Percentiles rank a stretch among this genome's conserved stretches.
Conservation (phyloP, 2,113 vertebrate genomes). For the Ginglymostoma cirratum region DNA sequence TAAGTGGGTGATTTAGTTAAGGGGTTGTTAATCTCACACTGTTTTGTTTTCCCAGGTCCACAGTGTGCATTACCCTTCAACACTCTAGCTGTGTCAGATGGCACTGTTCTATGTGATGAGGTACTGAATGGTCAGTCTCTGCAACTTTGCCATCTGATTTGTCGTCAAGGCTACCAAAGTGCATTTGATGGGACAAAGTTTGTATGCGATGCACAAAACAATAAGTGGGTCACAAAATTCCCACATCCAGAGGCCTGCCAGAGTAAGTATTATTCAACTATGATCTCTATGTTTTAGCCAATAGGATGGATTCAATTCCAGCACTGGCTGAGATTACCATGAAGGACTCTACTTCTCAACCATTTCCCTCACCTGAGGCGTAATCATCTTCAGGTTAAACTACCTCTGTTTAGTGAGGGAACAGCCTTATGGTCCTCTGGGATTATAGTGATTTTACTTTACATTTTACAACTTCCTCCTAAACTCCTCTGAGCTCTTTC, state of each 20-base stretch:
- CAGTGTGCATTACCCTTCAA: conserved; percentile 56
- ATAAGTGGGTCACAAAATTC: conserved; percentile 51
- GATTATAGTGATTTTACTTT: too few relatives aligned
- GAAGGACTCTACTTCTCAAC: too few relatives aligned
- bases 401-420: too few relatives aligned
- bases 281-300: too few relatives aligned
- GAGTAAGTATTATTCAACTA: conserved; percentile 54
- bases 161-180: conserved; percentile 63
- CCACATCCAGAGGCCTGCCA: conserved; percentile 65
- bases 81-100: conserved; percentile 49
- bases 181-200: conserved; percentile 46
- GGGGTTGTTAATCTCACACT: neutral
- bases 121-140: conserved; percentile 31
- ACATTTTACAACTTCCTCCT: neutral
- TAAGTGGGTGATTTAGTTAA: neutral
- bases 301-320: too few relatives aligned
- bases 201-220: conserved; percentile 52
- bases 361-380: too few relatives aligned
- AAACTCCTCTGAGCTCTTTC: neutral
- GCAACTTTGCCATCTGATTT: conserved; percentile 62
- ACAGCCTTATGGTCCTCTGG: too few relatives aligned
- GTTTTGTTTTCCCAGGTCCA: conserved; percentile 52
- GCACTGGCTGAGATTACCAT: too few relatives aligned
- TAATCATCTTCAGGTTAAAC: too few relatives aligned
- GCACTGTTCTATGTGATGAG: conserved; percentile 59